Conservation (phyloP, 1,140 invertebrate species). For the Agraylea sexmaculata region DNA sequence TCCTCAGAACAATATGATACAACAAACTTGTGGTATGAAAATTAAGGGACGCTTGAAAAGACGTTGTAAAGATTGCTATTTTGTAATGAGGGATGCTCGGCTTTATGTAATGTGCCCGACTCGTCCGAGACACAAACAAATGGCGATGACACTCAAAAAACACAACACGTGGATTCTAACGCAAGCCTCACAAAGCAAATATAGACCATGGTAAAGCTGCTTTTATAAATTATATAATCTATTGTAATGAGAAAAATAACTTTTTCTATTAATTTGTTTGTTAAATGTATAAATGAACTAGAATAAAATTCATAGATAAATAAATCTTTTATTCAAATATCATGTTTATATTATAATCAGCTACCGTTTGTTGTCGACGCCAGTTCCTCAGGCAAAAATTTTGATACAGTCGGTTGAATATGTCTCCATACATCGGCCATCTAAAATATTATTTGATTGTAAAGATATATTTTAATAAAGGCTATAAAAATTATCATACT, state of each 20-base stretch:
- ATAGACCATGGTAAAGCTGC: slow-evolving; percentile 36
- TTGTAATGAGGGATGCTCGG: slow-evolving; percentile 46
- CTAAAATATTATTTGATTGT: slow-evolving; percentile 30
- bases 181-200: slow-evolving; percentile 45
- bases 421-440: slow-evolving; percentile 45
- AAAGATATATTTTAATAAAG: too few species aligned
- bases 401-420: slow-evolving; percentile 43
- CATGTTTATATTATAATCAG: slow-evolving; percentile 2
- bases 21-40: slow-evolving; percentile 42
- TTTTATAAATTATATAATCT: neutral
- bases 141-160: slow-evolving; percentile 42
- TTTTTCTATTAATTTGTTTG: neutral
- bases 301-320: neutral
- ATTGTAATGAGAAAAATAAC: neutral
- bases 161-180: slow-evolving; percentile 54
- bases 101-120: slow-evolving; percentile 55
- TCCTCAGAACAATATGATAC: too few species aligned
- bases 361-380: slow-evolving; percentile 30
- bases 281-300: neutral
- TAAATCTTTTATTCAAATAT: neutral
- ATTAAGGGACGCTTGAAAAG: slow-evolving; percentile 44
- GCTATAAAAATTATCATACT: slow-evolving; percentile 35
- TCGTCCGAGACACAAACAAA: slow-evolving; percentile 60
- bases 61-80: slow-evolving; percentile 60
- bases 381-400: slow-evolving; percentile 41